Evolutionary conservation across 2,797 vertebrate genomes (phyloP), one percentile per base, ranked within the genome.

Genomic region (Rousettus madagascariensis): DNA sequence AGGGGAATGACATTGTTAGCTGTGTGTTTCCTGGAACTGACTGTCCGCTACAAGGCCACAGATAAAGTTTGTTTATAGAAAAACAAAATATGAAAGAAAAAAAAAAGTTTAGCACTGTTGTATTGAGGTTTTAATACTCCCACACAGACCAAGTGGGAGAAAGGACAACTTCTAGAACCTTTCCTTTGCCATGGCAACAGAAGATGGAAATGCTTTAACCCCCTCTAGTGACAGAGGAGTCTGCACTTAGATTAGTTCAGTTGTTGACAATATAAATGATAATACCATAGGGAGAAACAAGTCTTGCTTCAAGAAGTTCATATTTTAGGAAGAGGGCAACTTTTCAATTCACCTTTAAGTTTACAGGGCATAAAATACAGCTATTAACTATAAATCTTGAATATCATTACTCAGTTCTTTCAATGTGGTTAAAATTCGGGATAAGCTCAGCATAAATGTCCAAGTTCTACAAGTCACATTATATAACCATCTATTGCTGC

Each of bases 1-100:
- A 97, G 98, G 98, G 97, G 96, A 98, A 98, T 98, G 98, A 98
- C 98, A 98, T 72, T 89, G 97, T 97, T 97, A 97, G 93, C 86
- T 0, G 38, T 94, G 84, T 0, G 2, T 94, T 98, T 98, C 97
- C 95, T 26, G 98, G 98, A 98, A 98, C 83, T 94, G 95, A 94
- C 92, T 87, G 92, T 95, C 41, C 59, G 94, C 97, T 97, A 97
- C 97, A 97, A 98, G 98, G 98, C 97, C 97, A 96, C 3, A 43
- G 97, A 98, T 98, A 96, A 97, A 98, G 96, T 97, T 98, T 98
- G 98, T 98, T 98, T 98, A 97, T 63, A 88, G 93, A 41, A 87
- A 91, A 96, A 96, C 91, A 97, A 95, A 92, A 93, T 86, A 90
- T 49, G 57, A 77, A 74, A 71, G 92, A 94, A 57, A 43, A 57